Percentiles rank a stretch among this genome's conserved stretches.
phyloP scores from a whole-genome alignment of 2,888 invertebrate species.

The Sericinus montela region DNA sequence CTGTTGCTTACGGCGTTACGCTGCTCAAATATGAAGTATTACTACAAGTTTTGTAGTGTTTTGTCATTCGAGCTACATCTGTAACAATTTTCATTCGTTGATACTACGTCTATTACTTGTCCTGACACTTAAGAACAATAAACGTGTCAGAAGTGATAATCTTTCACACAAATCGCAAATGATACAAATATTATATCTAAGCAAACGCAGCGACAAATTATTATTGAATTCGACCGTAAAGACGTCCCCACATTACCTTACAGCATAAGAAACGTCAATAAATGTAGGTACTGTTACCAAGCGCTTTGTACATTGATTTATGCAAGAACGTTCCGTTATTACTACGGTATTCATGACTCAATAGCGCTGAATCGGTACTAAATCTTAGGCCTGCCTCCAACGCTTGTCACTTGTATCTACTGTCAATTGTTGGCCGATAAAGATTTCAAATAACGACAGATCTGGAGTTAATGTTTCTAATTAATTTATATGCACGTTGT shows the following conservation, averaged over 20 bases:
- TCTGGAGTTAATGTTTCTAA: background rate
- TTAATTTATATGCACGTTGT: no score
- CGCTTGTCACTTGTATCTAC: conserved; percentile 4
- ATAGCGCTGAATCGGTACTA: conserved; percentile 1
- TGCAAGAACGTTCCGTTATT: background rate
- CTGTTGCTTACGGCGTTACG: no score
- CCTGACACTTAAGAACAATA: no score
- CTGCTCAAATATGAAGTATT: no score
- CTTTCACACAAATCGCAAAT: no score
- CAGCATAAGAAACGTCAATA: background rate
- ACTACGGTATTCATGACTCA: conserved; percentile 14
- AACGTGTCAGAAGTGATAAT: no score
- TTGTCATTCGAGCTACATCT: no score
- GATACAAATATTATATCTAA: no score
- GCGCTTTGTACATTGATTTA: background rate
- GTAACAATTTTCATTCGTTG: no score
- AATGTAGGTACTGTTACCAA: background rate
- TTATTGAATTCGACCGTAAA: background rate
- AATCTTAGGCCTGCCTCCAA: background rate
- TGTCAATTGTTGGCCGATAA: conserved; percentile 1
- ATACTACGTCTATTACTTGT: no score
- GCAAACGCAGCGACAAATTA: background rate
- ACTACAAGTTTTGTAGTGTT: no score
- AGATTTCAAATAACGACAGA: conserved; percentile 4
- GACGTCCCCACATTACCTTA: background rate